Percentiles rank a stretch among this genome's conserved stretches.
phyloP scores from a whole-genome alignment of 37 sponge, comb jelly and placozoan genomes.

The Beroe forskalii region DNA sequence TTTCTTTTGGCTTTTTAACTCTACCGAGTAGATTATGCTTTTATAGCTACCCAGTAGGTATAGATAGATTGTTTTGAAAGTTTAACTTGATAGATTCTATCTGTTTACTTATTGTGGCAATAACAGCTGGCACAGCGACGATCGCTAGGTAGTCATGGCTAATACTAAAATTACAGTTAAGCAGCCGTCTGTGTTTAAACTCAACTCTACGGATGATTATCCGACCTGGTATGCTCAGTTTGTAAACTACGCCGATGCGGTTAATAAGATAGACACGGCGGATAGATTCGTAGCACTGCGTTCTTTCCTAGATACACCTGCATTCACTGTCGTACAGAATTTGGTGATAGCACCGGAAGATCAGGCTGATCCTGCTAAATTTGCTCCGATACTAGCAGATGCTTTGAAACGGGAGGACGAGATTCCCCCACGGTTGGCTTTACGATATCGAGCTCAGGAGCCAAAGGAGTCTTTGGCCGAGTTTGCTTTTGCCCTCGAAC shows the following conservation, averaged over 20 bases:
- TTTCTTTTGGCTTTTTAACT: background rate
- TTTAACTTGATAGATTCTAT: too few relatives aligned
- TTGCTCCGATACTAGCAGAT: background rate
- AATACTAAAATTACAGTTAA: background rate
- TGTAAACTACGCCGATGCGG: background rate
- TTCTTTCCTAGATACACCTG: background rate
- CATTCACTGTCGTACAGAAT: background rate
- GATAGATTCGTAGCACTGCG: background rate
- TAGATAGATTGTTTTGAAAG: background rate
- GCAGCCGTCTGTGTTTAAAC: background rate
- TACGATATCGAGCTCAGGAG: background rate
- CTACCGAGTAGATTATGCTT: background rate
- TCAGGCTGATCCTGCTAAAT: background rate
- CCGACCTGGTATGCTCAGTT: background rate
- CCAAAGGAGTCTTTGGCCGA: background rate
- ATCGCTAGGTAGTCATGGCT: background rate
- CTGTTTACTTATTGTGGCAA: background rate
- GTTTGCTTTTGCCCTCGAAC: background rate
- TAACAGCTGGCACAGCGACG: background rate
- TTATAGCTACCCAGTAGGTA: background rate
- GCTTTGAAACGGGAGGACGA: background rate
- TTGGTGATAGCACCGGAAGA: background rate
- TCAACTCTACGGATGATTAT: background rate
- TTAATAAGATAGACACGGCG: background rate
- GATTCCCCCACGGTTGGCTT: background rate